A percentile compares a stretch with the other conserved stretches of the same genome.
Conservation (phyloP, 2,888 invertebrate genomes). For the Lithophane socia region DNA sequence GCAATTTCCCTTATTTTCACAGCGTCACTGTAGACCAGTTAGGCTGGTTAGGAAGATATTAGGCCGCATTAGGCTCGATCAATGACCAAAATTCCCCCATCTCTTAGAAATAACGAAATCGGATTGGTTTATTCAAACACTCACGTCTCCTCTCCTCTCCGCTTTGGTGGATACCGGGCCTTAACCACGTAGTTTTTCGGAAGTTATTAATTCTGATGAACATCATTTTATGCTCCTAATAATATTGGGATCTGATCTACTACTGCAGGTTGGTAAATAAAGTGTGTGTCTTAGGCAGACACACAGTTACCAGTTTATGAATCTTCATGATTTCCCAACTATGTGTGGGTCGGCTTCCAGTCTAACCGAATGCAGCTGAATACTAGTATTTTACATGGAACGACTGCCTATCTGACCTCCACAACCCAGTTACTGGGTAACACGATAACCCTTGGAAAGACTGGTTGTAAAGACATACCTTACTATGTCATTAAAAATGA, state of each 20-base stretch:
- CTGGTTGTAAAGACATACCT: not conserved
- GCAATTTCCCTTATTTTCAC: not conserved
- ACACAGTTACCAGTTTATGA: too few relatives aligned
- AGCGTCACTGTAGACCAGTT: too few relatives aligned
- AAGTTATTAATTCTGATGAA: not conserved
- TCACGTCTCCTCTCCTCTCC: too few relatives aligned
- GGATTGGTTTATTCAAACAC: too few relatives aligned
- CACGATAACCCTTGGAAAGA: not conserved
- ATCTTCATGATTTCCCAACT: too few relatives aligned
- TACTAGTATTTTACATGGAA: too few relatives aligned
- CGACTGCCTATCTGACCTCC: too few relatives aligned
- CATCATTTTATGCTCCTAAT: not conserved
- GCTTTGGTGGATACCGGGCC: too few relatives aligned
- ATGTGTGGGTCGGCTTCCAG: not conserved
- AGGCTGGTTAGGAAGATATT: not conserved
- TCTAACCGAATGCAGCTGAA: too few relatives aligned
- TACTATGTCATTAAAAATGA: not conserved
- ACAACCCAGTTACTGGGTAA: not conserved
- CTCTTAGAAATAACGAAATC: too few relatives aligned
- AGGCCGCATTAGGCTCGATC: not conserved
- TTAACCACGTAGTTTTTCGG: not conserved
- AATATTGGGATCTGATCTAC: not conserved
- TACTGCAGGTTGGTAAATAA: not conserved
- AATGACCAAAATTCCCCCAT: too few relatives aligned
- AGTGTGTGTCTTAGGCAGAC: too few relatives aligned